phyloP scores from a whole-genome alignment of 2,113 vertebrate genomes.

The Manacus vitellinus region DNA sequence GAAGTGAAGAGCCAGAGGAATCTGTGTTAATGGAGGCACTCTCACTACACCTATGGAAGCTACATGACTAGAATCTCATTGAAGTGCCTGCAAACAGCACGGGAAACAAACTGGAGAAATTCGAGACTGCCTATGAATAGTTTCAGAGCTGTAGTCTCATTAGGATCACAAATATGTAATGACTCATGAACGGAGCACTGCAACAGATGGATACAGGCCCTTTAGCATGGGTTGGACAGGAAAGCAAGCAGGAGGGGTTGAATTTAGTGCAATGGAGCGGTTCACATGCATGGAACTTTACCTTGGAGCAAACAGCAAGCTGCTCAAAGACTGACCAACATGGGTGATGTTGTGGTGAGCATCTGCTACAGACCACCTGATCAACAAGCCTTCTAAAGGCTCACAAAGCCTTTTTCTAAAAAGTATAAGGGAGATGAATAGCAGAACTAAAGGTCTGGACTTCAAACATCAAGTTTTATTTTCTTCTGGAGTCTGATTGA shows the following conservation, averaged over 20 bases:
- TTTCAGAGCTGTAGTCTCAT: background rate
- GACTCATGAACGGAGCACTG: background rate
- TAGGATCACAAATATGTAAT: background rate
- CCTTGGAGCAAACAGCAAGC: background rate
- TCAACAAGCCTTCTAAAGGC: background rate
- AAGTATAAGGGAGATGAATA: background rate
- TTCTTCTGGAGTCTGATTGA: background rate
- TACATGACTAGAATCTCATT: too few relatives aligned
- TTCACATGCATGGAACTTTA: background rate
- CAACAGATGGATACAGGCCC: background rate
- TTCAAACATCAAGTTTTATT: background rate
- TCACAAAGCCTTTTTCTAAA: background rate
- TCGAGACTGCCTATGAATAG: background rate
- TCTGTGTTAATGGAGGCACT: background rate
- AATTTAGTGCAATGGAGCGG: background rate
- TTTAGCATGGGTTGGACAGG: background rate
- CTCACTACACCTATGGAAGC: background rate
- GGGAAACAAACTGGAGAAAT: background rate
- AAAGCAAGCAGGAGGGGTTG: background rate
- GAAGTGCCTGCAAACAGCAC: background rate
- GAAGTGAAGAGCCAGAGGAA: background rate
- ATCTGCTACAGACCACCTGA: background rate
- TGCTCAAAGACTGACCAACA: background rate
- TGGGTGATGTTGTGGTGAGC: background rate
- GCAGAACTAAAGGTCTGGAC: background rate